Evolutionary conservation across 2,113 vertebrate genomes (phyloP), one percentile per base, ranked within the genome.

Genomic region (Tychaedon coryphoeus): DNA sequence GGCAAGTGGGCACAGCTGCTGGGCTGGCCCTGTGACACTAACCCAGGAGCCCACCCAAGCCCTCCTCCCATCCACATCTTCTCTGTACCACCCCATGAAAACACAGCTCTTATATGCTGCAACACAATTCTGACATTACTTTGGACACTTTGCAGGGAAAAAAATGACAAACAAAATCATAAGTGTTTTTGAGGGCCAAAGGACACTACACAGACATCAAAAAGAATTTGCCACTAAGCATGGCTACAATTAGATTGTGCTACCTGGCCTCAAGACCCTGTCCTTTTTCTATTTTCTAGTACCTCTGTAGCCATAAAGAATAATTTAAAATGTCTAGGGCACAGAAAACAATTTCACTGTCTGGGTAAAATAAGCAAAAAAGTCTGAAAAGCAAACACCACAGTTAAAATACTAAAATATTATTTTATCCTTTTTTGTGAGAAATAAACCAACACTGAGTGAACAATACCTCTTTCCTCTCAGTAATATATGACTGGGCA

Each of bases 171-270:
- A 76, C 5, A 76, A 83, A 72, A 86, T 69, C 9, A 38, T 43
- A 93, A 73, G 4, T 47, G 48, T 57, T 14, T 60, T 72, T 76
- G n/a, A 86, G 28, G 5, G 7, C 7, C 31, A 57, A 79, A 16
- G 12, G 16, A 40, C 43, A 51, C 23, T 40, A 22, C 20, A 19
- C 0, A 0, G 25, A 8, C 4, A 48, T 36, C 45, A 48, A 48
- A 69, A 86, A 40, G 5, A 14, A 40, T n/a, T 50, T 70, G 13
- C 16, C 29, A 54, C 51, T 53, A 85, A 73, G 6, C 8, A 54
- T 38, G 23, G 31, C 24, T 50, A 73, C 28, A 84, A 57, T 58
- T 26, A 81, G 11, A 6, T 28, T 74, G 50, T 70, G 19, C 10
- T 77, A 50, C 25, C 43, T 58, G 38, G 20, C 23, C 10, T 66